A percentile compares a stretch with the other conserved stretches of the same genome.
These are phyloP conservation scores for Neodiprion pinetum DNA, from an alignment of 1,140 invertebrate genomes.

Conservation along the genomic window DNA sequence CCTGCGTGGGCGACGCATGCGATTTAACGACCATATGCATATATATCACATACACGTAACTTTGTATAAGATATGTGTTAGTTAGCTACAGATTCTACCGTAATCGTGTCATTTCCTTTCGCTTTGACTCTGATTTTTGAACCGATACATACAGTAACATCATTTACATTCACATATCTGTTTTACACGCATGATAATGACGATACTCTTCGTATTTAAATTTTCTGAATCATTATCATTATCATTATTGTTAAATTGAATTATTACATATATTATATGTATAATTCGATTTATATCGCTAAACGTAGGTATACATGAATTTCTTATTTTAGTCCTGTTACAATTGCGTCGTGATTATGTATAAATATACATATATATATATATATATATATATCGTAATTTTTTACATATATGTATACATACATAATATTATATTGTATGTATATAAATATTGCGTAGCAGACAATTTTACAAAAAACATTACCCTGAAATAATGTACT, in stretches of 20 bases:
- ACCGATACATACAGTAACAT: too few relatives aligned
- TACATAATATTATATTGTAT: constrained; percentile 31
- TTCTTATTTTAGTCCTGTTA: too few relatives aligned
- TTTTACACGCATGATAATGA: constrained; percentile 28
- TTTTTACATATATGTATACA: constrained; percentile 8
- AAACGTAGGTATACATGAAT: too few relatives aligned
- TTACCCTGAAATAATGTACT: constrained; percentile 55
- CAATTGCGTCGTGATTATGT: constrained; percentile 30
- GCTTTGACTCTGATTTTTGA: too few relatives aligned
- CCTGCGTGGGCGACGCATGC: too few relatives aligned
- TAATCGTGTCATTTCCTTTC: constrained; percentile 8
- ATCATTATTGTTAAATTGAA: constrained; percentile 28
- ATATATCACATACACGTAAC: not conserved
- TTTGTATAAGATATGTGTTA: constrained; percentile 37
- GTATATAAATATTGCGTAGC: constrained; percentile 58
- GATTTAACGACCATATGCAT: too few relatives aligned
- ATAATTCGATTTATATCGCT: constrained; percentile 11
- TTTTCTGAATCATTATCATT: constrained; percentile 23
- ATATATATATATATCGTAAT: constrained; percentile 56
- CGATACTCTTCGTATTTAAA: constrained; percentile 22
- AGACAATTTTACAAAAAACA: constrained; percentile 58
- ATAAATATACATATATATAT: constrained; percentile 50
- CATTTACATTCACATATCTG: constrained; percentile 31
- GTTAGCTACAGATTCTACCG: constrained; percentile 33
- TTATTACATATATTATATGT: constrained; percentile 26